Evolutionary conservation across 2,113 vertebrate species (phyloP).

Genomic region (Megaceryle torquata): DNA sequence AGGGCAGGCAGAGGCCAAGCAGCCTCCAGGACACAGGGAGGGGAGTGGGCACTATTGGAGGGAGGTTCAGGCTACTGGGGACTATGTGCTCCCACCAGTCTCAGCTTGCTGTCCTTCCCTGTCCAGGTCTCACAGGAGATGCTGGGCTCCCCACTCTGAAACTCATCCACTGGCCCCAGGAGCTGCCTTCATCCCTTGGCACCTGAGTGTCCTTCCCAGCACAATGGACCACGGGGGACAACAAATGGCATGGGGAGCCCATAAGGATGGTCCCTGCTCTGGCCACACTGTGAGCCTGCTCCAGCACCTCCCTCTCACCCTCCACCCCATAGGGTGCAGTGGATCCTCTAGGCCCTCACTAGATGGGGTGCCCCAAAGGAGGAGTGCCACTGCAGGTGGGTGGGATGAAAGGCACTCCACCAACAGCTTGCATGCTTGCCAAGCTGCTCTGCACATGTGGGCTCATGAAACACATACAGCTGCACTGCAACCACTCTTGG

Average conservation of each 20-base stretch:
- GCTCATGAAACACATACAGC: accelerated
- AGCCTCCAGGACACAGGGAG: neutral
- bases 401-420: neutral
- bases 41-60: accelerated
- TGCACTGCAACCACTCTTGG: accelerated
- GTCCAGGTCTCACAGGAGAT: neutral
- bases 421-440: accelerated
- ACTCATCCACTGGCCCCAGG: accelerated
- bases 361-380: neutral
- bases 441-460: neutral
- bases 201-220: neutral
- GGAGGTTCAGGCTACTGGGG: neutral
- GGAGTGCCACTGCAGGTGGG: too few relatives aligned
- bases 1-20: neutral
- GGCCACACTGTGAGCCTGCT: neutral
- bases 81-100: neutral
- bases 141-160: neutral
- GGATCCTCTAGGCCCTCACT: neutral
- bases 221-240: accelerated
- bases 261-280: neutral
- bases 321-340: accelerated
- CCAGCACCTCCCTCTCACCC: neutral
- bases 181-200: neutral
- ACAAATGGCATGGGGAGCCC: neutral
- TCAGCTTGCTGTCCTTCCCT: neutral